Evolutionary conservation across 2,113 vertebrate genomes (phyloP).

Genomic region (Callionymus lyra): DNA sequence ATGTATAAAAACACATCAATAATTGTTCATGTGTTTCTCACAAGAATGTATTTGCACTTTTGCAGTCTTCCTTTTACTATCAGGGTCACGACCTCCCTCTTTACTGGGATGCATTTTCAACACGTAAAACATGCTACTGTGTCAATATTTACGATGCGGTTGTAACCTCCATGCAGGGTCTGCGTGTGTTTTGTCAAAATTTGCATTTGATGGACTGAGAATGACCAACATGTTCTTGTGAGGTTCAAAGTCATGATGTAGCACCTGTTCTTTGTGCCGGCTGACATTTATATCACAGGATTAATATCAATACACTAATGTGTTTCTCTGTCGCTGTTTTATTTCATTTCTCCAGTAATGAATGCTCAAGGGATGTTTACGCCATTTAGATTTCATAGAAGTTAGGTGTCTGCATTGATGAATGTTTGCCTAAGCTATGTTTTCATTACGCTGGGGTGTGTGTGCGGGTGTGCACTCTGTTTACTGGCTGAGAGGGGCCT

Average conservation of each 20-base stretch:
- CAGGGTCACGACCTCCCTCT: constrained; percentile 36
- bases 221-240: constrained; percentile 17
- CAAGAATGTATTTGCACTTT: constrained; percentile 14
- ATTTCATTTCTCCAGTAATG: constrained; percentile 64
- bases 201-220: constrained; percentile 33
- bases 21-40: no score
- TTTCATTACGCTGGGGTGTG: constrained; percentile 60
- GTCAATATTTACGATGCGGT: constrained; percentile 55
- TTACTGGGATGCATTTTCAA: constrained; percentile 39
- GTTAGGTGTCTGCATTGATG: constrained; percentile 65
- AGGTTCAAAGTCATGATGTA: constrained; percentile 13
- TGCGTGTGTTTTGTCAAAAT: constrained; percentile 40
- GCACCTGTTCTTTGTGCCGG: constrained; percentile 11
- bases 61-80: constrained; percentile 21
- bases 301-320: constrained; percentile 58
- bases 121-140: constrained; percentile 40
- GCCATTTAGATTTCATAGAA: constrained; percentile 63
- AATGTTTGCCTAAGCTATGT: constrained; percentile 64
- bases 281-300: constrained; percentile 25
- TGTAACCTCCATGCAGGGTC: constrained; percentile 43
- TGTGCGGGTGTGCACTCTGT: constrained; percentile 14
- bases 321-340: constrained; percentile 49
- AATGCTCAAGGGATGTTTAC: constrained; percentile 66
- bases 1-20: no score
- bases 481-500: constrained; percentile 27